Evolutionary conservation across 2,888 invertebrate genomes (phyloP).

Genomic region (Sinohyriopsis cumingii): DNA sequence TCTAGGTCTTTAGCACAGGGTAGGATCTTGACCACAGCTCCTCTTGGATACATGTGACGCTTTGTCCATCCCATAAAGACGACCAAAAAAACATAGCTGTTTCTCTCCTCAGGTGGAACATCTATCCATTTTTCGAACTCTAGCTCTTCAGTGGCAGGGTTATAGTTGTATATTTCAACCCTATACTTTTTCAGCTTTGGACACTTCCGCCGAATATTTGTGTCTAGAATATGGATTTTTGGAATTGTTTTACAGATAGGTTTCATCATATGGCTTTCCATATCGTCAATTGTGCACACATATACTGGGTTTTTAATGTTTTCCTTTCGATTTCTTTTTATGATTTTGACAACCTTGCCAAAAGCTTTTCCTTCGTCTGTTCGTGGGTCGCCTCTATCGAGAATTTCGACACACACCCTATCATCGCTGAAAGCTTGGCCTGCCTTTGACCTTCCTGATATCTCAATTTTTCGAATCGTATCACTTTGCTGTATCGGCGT

Average conservation of each 20-base stretch:
- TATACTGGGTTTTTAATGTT: constrained; percentile 37
- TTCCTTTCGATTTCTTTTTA: constrained; percentile 19
- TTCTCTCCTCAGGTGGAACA: constrained; percentile 25
- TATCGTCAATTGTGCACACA: constrained; percentile 40
- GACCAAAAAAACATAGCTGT: constrained; percentile 37
- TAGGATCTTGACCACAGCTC: constrained; percentile 36
- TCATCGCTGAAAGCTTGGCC: no score
- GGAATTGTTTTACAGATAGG: constrained; percentile 52
- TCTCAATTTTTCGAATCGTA: constrained; percentile 25
- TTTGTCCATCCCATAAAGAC: constrained; percentile 34
- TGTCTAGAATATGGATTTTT: constrained; percentile 30
- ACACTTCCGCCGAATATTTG: constrained; percentile 5
- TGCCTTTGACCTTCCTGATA: constrained; percentile 38
- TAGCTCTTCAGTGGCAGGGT: constrained; percentile 14
- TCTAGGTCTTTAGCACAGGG: constrained; percentile 15
- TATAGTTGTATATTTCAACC: constrained; percentile 26
- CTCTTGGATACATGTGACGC: constrained; percentile 37
- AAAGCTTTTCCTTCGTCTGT: constrained; percentile 12
- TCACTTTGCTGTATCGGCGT: constrained; percentile 19
- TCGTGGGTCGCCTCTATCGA: constrained; percentile 1
- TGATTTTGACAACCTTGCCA: constrained; percentile 41
- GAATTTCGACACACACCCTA: no score
- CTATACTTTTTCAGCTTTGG: constrained; percentile 5
- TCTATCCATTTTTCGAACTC: constrained; percentile 17
- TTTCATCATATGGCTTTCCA: constrained; percentile 32